phyloP scores from a whole-genome alignment of 2,888 invertebrate genomes.

The Tinea trinotella region DNA sequence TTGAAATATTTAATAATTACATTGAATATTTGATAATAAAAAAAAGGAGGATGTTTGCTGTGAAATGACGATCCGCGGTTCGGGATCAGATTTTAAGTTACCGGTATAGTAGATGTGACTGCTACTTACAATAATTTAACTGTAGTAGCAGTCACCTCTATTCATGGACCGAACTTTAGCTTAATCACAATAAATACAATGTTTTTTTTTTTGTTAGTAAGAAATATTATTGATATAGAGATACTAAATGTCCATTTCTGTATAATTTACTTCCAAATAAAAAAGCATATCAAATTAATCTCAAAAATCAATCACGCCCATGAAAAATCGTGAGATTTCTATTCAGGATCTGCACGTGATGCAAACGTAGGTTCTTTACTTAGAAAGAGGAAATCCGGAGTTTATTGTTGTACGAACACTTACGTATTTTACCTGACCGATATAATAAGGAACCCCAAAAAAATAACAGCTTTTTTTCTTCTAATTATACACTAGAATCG shows the following conservation, averaged over 20 bases:
- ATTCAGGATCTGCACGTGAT: slow-evolving; percentile 68
- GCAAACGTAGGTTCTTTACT: slow-evolving; percentile 59
- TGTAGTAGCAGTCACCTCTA: too few relatives aligned
- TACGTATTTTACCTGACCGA: slow-evolving; percentile 65
- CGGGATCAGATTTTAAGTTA: too few relatives aligned
- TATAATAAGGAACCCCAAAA: slow-evolving; percentile 45
- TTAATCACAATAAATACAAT: too few relatives aligned
- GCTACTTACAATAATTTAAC: too few relatives aligned
- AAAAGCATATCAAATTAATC: slow-evolving; percentile 50
- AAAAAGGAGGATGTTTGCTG: too few relatives aligned
- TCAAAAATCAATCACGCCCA: slow-evolving; percentile 69
- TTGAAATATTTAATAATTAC: too few relatives aligned
- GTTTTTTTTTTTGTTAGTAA: too few relatives aligned
- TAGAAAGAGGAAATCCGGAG: slow-evolving; percentile 70
- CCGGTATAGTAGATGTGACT: too few relatives aligned
- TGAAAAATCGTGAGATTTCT: slow-evolving; percentile 55
- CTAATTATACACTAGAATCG: slow-evolving; percentile 53
- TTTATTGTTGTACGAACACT: slow-evolving; percentile 61
- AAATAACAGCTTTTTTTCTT: slow-evolving; percentile 40
- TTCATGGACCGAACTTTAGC: too few relatives aligned
- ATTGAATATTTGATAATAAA: too few relatives aligned
- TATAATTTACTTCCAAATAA: slow-evolving; percentile 18
- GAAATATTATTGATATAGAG: not conserved
- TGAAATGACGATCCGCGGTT: too few relatives aligned
- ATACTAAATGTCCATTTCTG: not conserved